Conservation (phyloP, 2,113 vertebrate species). For the Siniperca chuatsi region DNA sequence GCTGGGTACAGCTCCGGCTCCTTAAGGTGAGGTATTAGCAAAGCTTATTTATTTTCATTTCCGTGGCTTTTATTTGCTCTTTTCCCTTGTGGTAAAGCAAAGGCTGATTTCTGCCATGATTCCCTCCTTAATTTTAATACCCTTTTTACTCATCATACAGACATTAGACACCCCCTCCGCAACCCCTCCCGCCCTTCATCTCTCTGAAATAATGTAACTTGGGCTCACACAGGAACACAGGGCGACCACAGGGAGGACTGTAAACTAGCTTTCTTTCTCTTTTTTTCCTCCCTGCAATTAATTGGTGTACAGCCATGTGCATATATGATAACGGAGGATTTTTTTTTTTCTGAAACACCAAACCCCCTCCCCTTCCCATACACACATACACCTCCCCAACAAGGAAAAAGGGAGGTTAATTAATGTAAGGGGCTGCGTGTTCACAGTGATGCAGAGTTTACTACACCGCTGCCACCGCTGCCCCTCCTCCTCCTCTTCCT, state of each 20-base stretch:
- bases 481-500: constrained; percentile 76
- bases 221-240: constrained; percentile 72
- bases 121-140: constrained; percentile 99
- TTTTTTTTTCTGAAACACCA: constrained; percentile 36
- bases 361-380: background rate
- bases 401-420: constrained; percentile 99
- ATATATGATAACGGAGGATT: constrained; percentile 90
- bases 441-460: constrained; percentile 95
- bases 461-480: constrained; percentile 86
- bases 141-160: constrained; percentile 99
- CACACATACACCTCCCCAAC: constrained; percentile 79
- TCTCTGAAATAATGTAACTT: constrained; percentile 77
- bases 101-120: constrained; percentile 97
- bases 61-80: constrained; percentile 95
- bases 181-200: constrained; percentile 61
- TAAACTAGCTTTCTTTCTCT: constrained; percentile 89
- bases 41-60: constrained; percentile 99
- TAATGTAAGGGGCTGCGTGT: constrained; percentile 96
- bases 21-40: constrained; percentile 98
- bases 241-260: constrained; percentile 89
- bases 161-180: constrained; percentile 87
- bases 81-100: constrained; percentile 93
- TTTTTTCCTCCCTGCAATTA: constrained; percentile 87
- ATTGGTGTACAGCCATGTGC: constrained; percentile 95
- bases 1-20: constrained; percentile 88